Percentiles rank a stretch among this genome's conserved stretches.
Evolutionary conservation across 2,797 vertebrate species (phyloP).

Genomic region (Sebastes trivittatus): DNA sequence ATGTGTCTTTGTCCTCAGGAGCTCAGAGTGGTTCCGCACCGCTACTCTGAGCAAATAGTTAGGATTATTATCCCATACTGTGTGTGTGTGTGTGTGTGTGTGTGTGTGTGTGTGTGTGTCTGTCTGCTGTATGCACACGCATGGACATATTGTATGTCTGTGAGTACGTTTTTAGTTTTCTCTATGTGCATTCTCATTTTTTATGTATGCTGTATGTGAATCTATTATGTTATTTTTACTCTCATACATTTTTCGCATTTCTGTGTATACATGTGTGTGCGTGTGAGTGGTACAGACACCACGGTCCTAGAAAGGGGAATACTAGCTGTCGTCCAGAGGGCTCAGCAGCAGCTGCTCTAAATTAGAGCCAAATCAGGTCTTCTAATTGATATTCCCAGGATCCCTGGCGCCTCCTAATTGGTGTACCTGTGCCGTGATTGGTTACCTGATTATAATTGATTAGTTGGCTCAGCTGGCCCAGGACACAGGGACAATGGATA

Average conservation of each 20-base stretch:
- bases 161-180: not conserved
- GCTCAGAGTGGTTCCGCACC: slow-evolving; percentile 61
- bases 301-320: slow-evolving; percentile 50
- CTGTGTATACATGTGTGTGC: not conserved
- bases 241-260: not conserved
- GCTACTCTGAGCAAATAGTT: slow-evolving; percentile 66
- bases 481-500: slow-evolving; percentile 46
- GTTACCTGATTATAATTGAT: slow-evolving; percentile 79
- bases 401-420: slow-evolving; percentile 70
- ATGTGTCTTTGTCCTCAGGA: slow-evolving; percentile 45
- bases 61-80: slow-evolving; percentile 55
- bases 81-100: slow-evolving; percentile 15
- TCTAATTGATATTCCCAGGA: slow-evolving; percentile 79
- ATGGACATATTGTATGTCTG: not conserved
- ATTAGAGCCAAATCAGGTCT: slow-evolving; percentile 78
- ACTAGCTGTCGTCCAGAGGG: slow-evolving; percentile 62
- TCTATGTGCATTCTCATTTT: not conserved
- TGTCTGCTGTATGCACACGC: not conserved
- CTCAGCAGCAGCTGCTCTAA: slow-evolving; percentile 77
- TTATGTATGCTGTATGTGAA: not conserved
- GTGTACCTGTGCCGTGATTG: slow-evolving; percentile 75
- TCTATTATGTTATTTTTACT: not conserved
- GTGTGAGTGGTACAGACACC: slow-evolving; percentile 19
- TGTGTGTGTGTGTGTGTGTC: not conserved
- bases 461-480: slow-evolving; percentile 61